These are phyloP conservation scores for Aporophyla lueneburgensis DNA, from an alignment of 2,888 invertebrate species.

Conservation along the genomic window DNA sequence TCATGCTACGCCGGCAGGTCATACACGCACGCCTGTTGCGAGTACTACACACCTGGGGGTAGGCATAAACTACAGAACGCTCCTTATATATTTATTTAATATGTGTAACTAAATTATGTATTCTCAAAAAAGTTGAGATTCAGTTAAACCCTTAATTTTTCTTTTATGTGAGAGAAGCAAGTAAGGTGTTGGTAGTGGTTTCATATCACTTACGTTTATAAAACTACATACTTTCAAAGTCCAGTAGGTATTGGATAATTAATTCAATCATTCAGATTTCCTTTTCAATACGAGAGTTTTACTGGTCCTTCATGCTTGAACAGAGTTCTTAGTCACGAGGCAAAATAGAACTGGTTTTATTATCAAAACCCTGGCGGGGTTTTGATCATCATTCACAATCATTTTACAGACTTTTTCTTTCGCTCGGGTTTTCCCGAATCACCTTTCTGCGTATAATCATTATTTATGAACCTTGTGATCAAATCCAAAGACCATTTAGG, in stretches of 20 bases:
- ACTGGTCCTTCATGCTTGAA: slow-evolving; percentile 11
- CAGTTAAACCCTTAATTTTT: background rate
- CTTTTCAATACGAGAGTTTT: background rate
- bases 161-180: background rate
- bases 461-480: slow-evolving; percentile 88
- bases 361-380: background rate
- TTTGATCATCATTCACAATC: background rate
- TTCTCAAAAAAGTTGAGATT: background rate
- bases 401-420: background rate
- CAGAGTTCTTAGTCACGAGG: background rate
- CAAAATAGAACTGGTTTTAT: background rate
- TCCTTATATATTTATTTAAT: too few species aligned
- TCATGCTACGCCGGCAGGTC: too few species aligned
- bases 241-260: background rate
- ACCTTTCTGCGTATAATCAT: slow-evolving; percentile 68
- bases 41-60: background rate
- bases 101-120: too few species aligned
- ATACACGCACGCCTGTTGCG: background rate
- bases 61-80: too few species aligned
- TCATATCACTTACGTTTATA: background rate
- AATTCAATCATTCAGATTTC: background rate
- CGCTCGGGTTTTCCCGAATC: background rate
- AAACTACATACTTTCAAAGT: background rate
- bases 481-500: slow-evolving; percentile 91
- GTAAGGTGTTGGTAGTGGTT: background rate